Evolutionary conservation across 2,113 vertebrate genomes (phyloP).

Genomic region (Urocynchramus pylzowi): DNA sequence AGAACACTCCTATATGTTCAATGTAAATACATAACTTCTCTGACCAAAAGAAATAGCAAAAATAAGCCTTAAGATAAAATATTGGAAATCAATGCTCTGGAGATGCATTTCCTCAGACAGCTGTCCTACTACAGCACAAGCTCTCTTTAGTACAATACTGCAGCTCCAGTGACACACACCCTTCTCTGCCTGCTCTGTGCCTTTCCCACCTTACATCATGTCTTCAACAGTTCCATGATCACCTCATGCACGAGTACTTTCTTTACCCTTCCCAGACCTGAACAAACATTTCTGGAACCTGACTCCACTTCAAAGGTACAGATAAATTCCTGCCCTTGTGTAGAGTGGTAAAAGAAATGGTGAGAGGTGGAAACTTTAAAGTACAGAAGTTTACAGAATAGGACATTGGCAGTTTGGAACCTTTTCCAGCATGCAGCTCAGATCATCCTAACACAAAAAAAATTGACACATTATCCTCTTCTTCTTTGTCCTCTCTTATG

Average conservation of each 20-base stretch:
- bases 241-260: background rate
- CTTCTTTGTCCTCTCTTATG: background rate
- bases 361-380: background rate
- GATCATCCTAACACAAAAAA: background rate
- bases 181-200: background rate
- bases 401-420: background rate
- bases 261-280: background rate
- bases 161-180: background rate
- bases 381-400: background rate
- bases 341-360: background rate
- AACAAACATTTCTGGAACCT: background rate
- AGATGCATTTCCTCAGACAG: background rate
- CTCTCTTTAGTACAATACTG: background rate
- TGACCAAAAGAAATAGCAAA: background rate
- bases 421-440: background rate
- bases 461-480: background rate
- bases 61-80: background rate
- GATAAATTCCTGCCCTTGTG: background rate
- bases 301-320: background rate
- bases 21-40: background rate
- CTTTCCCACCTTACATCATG: background rate
- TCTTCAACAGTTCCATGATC: background rate
- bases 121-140: background rate
- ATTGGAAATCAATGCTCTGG: background rate
- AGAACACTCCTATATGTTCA: background rate